Evolutionary conservation across 1,140 invertebrate genomes (phyloP).

Genomic region (Odontomachus brunneus): DNA sequence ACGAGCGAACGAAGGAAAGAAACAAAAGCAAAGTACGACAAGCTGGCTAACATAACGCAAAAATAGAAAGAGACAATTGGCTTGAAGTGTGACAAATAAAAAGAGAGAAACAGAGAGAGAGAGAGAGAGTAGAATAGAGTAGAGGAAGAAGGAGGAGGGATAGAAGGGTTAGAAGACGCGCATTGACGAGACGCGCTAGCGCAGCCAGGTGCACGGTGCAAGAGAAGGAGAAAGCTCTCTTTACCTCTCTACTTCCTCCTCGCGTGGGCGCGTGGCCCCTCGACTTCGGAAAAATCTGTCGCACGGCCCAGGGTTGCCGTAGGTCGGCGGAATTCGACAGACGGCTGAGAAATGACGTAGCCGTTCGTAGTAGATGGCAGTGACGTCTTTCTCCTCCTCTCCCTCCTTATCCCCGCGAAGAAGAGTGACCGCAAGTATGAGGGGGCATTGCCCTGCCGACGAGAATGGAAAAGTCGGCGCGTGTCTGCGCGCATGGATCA

Average conservation of each 20-base stretch:
- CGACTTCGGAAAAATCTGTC: constrained; percentile 37
- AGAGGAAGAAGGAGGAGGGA: constrained; percentile 36
- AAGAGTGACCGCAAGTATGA: constrained; percentile 28
- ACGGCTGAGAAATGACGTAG: constrained; percentile 45
- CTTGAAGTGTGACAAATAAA: not conserved
- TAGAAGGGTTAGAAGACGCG: constrained; percentile 10
- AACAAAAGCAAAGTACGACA: not conserved
- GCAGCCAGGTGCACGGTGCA: constrained; percentile 23
- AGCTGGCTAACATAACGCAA: not conserved
- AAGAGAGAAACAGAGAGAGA: constrained; percentile 24
- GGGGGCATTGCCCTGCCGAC: constrained; percentile 60
- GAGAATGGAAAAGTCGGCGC: constrained; percentile 52
- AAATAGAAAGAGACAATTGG: not conserved
- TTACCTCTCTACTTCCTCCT: not conserved
- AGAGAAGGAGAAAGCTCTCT: constrained; percentile 41
- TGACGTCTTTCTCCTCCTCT: not conserved
- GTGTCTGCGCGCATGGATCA: not conserved
- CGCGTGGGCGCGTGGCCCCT: not conserved
- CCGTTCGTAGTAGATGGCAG: not conserved
- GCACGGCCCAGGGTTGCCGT: constrained; percentile 7
- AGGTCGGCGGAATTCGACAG: constrained; percentile 36
- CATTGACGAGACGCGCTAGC: constrained; percentile 17
- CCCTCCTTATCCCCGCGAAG: not conserved
- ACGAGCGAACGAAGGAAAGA: constrained; percentile 7
- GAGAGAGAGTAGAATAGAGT: constrained; percentile 6